These are phyloP conservation scores for Phocides pigmalion DNA, from an alignment of 1,140 invertebrate species.

Conservation along the genomic window DNA sequence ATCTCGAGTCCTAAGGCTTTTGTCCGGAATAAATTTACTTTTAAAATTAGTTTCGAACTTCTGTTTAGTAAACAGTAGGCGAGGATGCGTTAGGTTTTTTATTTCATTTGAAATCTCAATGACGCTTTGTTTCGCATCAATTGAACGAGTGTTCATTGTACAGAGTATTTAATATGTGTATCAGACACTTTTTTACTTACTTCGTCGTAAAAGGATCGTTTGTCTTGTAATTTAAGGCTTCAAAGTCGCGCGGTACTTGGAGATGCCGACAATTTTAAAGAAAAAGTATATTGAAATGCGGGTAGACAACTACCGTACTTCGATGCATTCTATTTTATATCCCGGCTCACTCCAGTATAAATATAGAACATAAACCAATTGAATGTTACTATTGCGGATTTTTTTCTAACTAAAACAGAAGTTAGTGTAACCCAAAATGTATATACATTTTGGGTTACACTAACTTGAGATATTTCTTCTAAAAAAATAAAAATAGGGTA, in stretches of 20 bases:
- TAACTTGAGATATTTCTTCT: too few species aligned
- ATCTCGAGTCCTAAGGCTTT: slow-evolving; percentile 60
- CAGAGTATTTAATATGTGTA: slow-evolving; percentile 18
- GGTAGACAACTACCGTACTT: neutral
- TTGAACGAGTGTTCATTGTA: neutral
- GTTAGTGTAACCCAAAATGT: too few species aligned
- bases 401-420: too few species aligned
- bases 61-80: slow-evolving; percentile 52
- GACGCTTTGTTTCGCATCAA: slow-evolving; percentile 34
- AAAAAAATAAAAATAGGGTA: too few species aligned
- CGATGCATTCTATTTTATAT: too few species aligned
- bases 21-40: slow-evolving; percentile 74
- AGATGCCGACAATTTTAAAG: neutral
- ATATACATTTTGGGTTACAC: too few species aligned
- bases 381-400: too few species aligned
- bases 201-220: neutral
- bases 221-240: neutral
- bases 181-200: slow-evolving; percentile 14
- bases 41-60: slow-evolving; percentile 52
- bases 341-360: too few species aligned
- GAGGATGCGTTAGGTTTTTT: slow-evolving; percentile 32
- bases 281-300: neutral
- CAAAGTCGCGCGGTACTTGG: neutral
- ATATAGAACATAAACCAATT: too few species aligned
- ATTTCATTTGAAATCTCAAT: slow-evolving; percentile 36